Conservation (phyloP, 2,797 vertebrate species). For the Phoebastria nigripes region DNA sequence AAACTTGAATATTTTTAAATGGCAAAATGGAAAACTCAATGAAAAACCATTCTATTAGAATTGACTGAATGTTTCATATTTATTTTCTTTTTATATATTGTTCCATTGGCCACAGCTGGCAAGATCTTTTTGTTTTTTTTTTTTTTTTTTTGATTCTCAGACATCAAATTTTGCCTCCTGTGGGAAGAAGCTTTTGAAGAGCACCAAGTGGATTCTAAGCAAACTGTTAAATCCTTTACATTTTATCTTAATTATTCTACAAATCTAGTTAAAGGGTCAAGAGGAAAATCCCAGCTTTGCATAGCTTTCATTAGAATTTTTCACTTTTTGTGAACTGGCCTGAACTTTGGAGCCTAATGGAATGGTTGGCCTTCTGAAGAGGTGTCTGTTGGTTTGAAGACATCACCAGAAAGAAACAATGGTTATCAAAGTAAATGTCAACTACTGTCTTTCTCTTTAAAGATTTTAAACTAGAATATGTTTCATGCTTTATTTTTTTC, state of each 20-base stretch:
- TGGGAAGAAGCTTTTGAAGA: not conserved
- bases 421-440: not conserved
- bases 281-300: not conserved
- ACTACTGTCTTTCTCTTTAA: not conserved
- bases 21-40: not conserved
- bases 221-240: not conserved
- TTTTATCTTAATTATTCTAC: not conserved
- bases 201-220: not conserved
- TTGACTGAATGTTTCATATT: not conserved
- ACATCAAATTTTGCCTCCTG: too few species aligned
- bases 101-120: not conserved
- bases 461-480: not conserved
- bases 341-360: not conserved
- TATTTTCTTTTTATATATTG: not conserved
- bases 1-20: not conserved
- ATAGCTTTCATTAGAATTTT: not conserved
- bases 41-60: not conserved
- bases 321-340: not conserved
- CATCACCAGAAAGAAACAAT: not conserved
- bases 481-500: not conserved
- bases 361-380: not conserved
- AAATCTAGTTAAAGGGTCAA: not conserved
- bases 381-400: not conserved
- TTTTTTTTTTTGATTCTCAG: not conserved
- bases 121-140: not conserved